Evolutionary conservation across 2,113 vertebrate species (phyloP).

Genomic region (Microtus montanus): DNA sequence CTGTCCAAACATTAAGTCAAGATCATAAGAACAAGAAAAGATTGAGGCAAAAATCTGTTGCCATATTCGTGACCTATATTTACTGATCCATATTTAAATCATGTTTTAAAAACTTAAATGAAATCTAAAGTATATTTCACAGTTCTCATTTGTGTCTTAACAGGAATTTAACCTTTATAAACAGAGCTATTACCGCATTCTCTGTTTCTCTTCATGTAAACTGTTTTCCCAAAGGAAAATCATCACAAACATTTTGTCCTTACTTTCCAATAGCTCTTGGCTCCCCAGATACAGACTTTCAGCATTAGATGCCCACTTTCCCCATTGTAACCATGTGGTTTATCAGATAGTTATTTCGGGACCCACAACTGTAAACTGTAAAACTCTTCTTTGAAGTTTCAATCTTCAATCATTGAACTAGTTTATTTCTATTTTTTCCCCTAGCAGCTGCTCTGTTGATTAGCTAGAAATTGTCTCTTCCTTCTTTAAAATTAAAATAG

Average conservation of each 20-base stretch:
- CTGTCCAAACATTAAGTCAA: background rate
- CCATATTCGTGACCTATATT: background rate
- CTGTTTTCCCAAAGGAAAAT: slow-evolving; percentile 18
- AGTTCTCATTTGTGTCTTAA: background rate
- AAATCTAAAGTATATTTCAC: slow-evolving; percentile 9
- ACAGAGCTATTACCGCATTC: slow-evolving; percentile 38
- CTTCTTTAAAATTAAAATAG: slow-evolving; percentile 70
- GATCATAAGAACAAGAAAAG: background rate
- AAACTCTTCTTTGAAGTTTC: slow-evolving; percentile 60
- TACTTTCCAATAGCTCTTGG: slow-evolving; percentile 43
- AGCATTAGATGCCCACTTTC: slow-evolving; percentile 22
- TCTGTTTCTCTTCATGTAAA: slow-evolving; percentile 27
- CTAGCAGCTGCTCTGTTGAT: slow-evolving; percentile 65
- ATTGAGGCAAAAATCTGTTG: background rate
- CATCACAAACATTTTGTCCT: slow-evolving; percentile 38
- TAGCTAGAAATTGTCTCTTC: slow-evolving; percentile 47
- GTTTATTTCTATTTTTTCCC: slow-evolving; percentile 62
- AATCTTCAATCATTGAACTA: slow-evolving; percentile 63
- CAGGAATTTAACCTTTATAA: slow-evolving; percentile 38
- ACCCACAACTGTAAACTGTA: slow-evolving; percentile 52
- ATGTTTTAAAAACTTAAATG: slow-evolving; percentile 45
- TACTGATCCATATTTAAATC: slow-evolving; percentile 31
- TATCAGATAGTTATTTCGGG: slow-evolving; percentile 53
- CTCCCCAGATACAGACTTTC: slow-evolving; percentile 21
- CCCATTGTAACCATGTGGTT: slow-evolving; percentile 43